A percentile compares a stretch with the other conserved stretches of the same genome.
Conservation (phyloP, 2,888 invertebrate species). For the Caenorhabditis uteleia region DNA sequence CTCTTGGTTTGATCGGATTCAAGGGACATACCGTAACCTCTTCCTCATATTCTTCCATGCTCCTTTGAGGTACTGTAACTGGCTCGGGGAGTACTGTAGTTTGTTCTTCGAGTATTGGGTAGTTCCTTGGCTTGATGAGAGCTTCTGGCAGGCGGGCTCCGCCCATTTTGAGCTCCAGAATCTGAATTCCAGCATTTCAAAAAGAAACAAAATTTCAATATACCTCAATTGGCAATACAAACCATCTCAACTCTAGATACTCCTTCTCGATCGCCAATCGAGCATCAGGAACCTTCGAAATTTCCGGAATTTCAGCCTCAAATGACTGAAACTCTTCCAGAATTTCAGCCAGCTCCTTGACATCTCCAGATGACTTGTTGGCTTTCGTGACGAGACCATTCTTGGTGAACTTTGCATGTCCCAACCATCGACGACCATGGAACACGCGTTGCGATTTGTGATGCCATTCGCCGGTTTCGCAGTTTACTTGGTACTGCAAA, state of each 20-base stretch:
- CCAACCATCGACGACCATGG: constrained; percentile 80
- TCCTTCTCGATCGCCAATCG: constrained; percentile 78
- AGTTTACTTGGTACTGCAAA: constrained; percentile 82
- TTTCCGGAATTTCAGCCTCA: constrained; percentile 1
- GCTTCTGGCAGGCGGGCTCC: background rate
- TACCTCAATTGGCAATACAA: constrained; percentile 85
- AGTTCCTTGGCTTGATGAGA: constrained; percentile 7
- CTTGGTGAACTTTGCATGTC: constrained; percentile 25
- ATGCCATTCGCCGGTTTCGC: constrained; percentile 87
- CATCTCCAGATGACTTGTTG: no score
- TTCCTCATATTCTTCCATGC: constrained; percentile 4
- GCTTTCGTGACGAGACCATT: constrained; percentile 10
- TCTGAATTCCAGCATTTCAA: constrained; percentile 1
- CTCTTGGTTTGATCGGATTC: constrained; percentile 3
- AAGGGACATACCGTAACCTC: background rate
- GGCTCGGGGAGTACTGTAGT: no score
- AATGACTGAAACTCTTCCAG: constrained; percentile 15
- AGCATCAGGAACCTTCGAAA: constrained; percentile 77
- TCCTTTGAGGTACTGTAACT: no score
- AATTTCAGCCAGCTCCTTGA: background rate
- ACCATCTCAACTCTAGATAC: constrained; percentile 82
- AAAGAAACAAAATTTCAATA: background rate
- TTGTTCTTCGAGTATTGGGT: constrained; percentile 2
- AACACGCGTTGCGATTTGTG: constrained; percentile 81
- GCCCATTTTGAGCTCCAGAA: constrained; percentile 16